Base-by-base conservation (phyloP, 2,113 vertebrate genomes). In the Anoplopoma fimbria region DNA sequence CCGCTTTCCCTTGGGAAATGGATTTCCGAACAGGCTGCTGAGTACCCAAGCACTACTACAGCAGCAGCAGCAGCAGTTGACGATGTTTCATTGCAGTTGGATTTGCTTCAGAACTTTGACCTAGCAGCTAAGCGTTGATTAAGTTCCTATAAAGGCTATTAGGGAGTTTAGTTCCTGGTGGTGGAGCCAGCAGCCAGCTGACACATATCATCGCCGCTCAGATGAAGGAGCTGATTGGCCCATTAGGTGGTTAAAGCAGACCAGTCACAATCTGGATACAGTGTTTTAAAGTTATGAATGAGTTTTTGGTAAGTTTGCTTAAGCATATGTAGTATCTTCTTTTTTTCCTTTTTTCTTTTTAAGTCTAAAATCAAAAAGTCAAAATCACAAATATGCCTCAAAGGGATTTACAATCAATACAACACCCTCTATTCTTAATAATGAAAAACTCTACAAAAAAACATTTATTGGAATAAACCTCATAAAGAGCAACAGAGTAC, bases 61-160 rank as follows among this genome's bases (percentile, higher is more conserved):
- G 60, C 76, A 68, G 49, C 63, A 38, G 79, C 63, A 80, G 73
- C 51, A 61, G 68, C 64, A 55, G 57, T 51, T 63, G 49, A 86
- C 74, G 51, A 38, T 49, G 75, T 75, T 77, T 86, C 70, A 1
- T 17, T 84, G 91, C 85, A 69, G 83, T 75, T 88, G 87, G 89
- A 94, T 93, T 93, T 94, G 86, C 87, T 89, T 88, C 29, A 81
- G 90, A 93, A 92, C 93, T 91, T 94, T 93, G 90, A 92, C 90
- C 91, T 77, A 72, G 81, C 82, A 89, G 89, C 92, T 94, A 91
- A 93, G 86, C 86, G 40, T 92, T 83, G 82, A 89, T 94, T 95
- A 93, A 89, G 87, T 89, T 91, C 83, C 84, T 82, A 82, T 82
- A 81, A 92, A 93, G 83, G 70, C 85, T 94, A 87, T 93, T 93